These are phyloP conservation scores for Centropus unirufus DNA, from an alignment of 2,113 vertebrate genomes.

Conservation along the genomic window DNA sequence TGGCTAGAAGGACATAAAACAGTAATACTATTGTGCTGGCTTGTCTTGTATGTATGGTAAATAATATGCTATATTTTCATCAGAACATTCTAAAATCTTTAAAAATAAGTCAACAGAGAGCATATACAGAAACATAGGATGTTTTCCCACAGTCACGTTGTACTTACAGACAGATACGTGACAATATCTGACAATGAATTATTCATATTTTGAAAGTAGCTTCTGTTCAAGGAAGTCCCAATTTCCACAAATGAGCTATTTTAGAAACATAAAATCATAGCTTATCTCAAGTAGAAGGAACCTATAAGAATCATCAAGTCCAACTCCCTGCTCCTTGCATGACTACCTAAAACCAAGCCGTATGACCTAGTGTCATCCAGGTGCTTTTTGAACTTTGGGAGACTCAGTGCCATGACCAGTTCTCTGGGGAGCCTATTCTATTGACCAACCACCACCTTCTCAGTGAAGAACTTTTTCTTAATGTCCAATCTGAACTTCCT, in stretches of 20 bases:
- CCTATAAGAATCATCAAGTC: background rate
- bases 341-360: background rate
- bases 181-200: background rate
- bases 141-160: background rate
- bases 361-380: background rate
- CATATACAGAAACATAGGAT: background rate
- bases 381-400: background rate
- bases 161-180: background rate
- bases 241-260: background rate
- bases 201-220: background rate
- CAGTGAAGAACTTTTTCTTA: background rate
- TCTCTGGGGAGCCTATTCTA: background rate
- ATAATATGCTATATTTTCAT: background rate
- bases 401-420: accelerated
- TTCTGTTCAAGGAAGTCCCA: background rate
- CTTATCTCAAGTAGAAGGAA: background rate
- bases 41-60: background rate
- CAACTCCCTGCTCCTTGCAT: background rate
- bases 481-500: background rate
- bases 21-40: background rate
- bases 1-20: background rate
- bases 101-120: background rate
- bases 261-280: too few species aligned
- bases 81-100: background rate
- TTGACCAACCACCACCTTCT: background rate